A percentile compares a stretch with the other conserved stretches of the same genome.
Evolutionary conservation across 2,113 vertebrate genomes (phyloP).

Genomic region (Phrynocephalus versicolor): DNA sequence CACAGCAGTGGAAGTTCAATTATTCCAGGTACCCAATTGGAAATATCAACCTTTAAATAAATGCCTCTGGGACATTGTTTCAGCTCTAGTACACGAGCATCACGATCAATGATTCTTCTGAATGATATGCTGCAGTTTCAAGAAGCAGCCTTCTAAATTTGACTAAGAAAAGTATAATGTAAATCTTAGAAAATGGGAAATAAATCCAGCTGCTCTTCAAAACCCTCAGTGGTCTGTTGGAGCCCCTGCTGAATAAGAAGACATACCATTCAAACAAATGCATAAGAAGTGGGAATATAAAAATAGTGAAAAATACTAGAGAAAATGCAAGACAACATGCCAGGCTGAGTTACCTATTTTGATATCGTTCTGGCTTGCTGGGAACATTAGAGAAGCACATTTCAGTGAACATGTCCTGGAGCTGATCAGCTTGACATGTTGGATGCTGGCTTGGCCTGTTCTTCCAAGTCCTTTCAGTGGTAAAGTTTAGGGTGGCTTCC

Average conservation of each 20-base stretch:
- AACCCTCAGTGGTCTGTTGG: slow-evolving; percentile 31
- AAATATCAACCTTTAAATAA: slow-evolving; percentile 41
- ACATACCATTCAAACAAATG: slow-evolving; percentile 6
- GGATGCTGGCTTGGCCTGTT: neutral
- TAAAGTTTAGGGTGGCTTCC: neutral
- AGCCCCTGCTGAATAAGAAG: slow-evolving; percentile 18
- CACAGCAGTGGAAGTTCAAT: slow-evolving; percentile 51
- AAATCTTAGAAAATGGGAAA: slow-evolving; percentile 23
- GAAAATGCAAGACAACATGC: neutral
- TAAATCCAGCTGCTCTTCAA: slow-evolving; percentile 21
- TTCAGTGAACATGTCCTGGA: neutral
- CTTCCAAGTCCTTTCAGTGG: neutral
- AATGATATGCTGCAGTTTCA: slow-evolving; percentile 44
- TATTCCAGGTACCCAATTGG: slow-evolving; percentile 36
- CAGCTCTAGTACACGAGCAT: slow-evolving; percentile 12
- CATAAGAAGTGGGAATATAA: slow-evolving; percentile 22
- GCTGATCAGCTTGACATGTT: neutral
- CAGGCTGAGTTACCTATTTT: slow-evolving; percentile 22
- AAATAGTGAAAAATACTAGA: slow-evolving; percentile 14
- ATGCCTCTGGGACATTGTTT: slow-evolving; percentile 49
- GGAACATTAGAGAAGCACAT: neutral
- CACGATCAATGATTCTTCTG: slow-evolving; percentile 39
- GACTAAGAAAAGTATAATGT: slow-evolving; percentile 35
- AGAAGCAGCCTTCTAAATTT: slow-evolving; percentile 50
- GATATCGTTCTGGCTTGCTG: neutral